These are phyloP conservation scores for Mylabris phalerata DNA, from an alignment of 1,140 invertebrate genomes.

Conservation along the genomic window DNA sequence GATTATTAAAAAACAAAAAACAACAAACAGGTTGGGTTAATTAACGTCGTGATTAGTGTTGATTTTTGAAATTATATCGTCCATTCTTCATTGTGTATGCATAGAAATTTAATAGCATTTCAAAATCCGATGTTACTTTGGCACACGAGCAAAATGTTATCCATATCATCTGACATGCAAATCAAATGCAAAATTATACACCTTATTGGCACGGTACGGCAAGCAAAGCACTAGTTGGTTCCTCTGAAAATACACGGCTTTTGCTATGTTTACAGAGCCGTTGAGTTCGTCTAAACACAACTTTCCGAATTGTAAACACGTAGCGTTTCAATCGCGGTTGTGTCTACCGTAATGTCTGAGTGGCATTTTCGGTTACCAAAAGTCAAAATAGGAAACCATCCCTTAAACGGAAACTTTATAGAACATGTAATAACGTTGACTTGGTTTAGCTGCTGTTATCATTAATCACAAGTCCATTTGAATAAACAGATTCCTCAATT, in stretches of 20 bases:
- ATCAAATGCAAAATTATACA: slow-evolving; percentile 42
- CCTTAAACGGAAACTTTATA: too few relatives aligned
- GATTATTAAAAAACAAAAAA: too few relatives aligned
- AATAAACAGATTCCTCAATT: too few relatives aligned
- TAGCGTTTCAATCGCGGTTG: slow-evolving; percentile 22
- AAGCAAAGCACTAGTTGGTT: slow-evolving; percentile 18
- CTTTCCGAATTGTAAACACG: slow-evolving; percentile 22
- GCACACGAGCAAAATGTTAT: slow-evolving; percentile 37
- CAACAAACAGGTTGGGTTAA: too few relatives aligned
- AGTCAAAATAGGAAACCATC: too few relatives aligned
- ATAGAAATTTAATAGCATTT: slow-evolving; percentile 41
- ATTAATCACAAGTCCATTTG: too few relatives aligned
- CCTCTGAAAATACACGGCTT: slow-evolving; percentile 23
- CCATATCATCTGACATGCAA: slow-evolving; percentile 40
- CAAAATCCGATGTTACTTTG: slow-evolving; percentile 36
- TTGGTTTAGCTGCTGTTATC: too few relatives aligned
- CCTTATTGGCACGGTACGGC: slow-evolving; percentile 33
- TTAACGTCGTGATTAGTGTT: too few relatives aligned
- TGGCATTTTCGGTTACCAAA: slow-evolving; percentile 6
- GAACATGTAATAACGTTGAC: too few relatives aligned
- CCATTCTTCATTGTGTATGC: slow-evolving; percentile 39
- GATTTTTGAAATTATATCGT: background rate
- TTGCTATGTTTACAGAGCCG: slow-evolving; percentile 21
- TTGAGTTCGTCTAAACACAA: slow-evolving; percentile 20
- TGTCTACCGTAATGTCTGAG: slow-evolving; percentile 16